phyloP scores from a whole-genome alignment of 2,888 invertebrate species.

The Zootermopsis nevadensis region DNA sequence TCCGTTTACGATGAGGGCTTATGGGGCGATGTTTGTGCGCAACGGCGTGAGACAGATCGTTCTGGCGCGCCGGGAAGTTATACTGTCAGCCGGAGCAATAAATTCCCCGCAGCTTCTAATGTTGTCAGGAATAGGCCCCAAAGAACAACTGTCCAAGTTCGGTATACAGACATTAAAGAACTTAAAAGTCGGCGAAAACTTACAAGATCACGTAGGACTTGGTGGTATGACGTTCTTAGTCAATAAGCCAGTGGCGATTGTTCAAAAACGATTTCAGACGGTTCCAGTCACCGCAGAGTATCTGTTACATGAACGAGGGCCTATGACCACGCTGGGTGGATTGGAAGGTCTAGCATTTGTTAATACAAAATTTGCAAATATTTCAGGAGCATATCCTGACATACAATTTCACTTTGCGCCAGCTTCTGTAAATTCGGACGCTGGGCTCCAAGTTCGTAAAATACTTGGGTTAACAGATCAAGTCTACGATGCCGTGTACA shows the following conservation, averaged over 20 bases:
- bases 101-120: slow-evolving; percentile 92
- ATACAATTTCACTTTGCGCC: slow-evolving; percentile 95
- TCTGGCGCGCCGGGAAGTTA: slow-evolving; percentile 82
- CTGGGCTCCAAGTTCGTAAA: slow-evolving; percentile 73
- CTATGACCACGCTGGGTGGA: slow-evolving; percentile 88
- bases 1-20: slow-evolving; percentile 78
- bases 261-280: slow-evolving; percentile 82
- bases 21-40: slow-evolving; percentile 83
- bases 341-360: slow-evolving; percentile 90
- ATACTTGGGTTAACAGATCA: slow-evolving; percentile 84
- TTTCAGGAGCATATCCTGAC: slow-evolving; percentile 83
- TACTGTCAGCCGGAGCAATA: slow-evolving; percentile 90
- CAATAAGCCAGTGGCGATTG: slow-evolving; percentile 85
- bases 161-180: slow-evolving; percentile 81
- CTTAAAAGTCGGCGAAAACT: slow-evolving; percentile 69
- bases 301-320: slow-evolving; percentile 80
- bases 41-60: slow-evolving; percentile 77
- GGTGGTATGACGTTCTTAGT: slow-evolving; percentile 84
- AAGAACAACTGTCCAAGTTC: slow-evolving; percentile 74
- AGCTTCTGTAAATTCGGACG: slow-evolving; percentile 85
- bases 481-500: slow-evolving; percentile 82
- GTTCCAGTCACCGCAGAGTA: slow-evolving; percentile 85
- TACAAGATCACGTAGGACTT: slow-evolving; percentile 90
- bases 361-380: slow-evolving; percentile 85
- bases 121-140: slow-evolving; percentile 87